phyloP scores from a whole-genome alignment of 2,888 invertebrate species.

The Macropis europaea region DNA sequence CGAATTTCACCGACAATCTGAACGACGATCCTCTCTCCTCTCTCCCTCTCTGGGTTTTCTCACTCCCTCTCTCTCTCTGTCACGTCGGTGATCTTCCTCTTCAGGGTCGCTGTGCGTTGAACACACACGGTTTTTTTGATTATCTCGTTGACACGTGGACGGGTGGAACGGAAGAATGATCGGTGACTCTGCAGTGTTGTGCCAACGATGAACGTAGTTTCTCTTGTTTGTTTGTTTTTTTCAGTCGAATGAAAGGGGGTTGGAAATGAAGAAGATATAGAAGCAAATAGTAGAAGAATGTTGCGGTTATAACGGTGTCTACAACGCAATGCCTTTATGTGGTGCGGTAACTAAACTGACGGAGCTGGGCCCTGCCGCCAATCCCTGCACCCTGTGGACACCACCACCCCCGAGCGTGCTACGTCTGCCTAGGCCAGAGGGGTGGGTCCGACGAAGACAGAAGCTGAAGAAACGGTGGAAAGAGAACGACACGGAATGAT shows the following conservation, averaged over 20 bases:
- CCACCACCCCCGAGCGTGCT: slow-evolving; percentile 33
- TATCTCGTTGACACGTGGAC: slow-evolving; percentile 45
- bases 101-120: slow-evolving; percentile 3
- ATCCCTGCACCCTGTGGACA: slow-evolving; percentile 65
- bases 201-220: slow-evolving; percentile 65
- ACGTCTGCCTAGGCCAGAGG: background rate
- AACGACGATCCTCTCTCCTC: background rate
- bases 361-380: slow-evolving; percentile 64
- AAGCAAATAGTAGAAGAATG: slow-evolving; percentile 77
- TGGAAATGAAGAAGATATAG: slow-evolving; percentile 65
- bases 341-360: slow-evolving; percentile 80
- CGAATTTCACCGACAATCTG: background rate
- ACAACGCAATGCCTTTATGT: slow-evolving; percentile 80
- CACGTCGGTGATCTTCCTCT: background rate
- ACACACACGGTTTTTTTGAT: slow-evolving; percentile 1
- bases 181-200: slow-evolving; percentile 48
- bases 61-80: background rate
- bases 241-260: slow-evolving; percentile 43
- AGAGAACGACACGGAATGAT: background rate
- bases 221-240: no score
- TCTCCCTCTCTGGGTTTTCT: background rate
- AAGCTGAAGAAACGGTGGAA: background rate
- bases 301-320: slow-evolving; percentile 79
- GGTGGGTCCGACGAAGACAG: slow-evolving; percentile 1
- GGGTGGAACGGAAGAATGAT: slow-evolving; percentile 45